Percentiles rank a stretch among this genome's conserved stretches.
phyloP scores from a whole-genome alignment of 2,113 vertebrate species.

The Gasterosteus aculeatus region DNA sequence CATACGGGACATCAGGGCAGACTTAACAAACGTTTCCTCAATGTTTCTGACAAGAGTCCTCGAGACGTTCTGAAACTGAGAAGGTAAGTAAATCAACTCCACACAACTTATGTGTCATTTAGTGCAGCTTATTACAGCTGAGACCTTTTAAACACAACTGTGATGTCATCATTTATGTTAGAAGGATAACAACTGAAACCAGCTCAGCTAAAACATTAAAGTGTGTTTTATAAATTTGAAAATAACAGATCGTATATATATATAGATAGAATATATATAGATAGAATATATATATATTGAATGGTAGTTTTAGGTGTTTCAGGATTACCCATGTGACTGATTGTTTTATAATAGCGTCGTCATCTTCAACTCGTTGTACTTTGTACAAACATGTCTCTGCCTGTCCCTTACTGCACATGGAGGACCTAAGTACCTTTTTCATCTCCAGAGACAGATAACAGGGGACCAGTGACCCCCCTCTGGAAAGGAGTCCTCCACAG shows the following conservation, averaged over 20 bases:
- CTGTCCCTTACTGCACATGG: background rate
- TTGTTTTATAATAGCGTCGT: background rate
- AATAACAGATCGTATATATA: background rate
- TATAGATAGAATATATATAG: background rate
- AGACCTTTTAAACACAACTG: background rate
- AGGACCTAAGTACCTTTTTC: background rate
- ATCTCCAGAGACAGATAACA: conserved; percentile 1
- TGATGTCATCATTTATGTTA: background rate
- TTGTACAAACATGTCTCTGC: background rate
- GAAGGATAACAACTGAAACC: background rate
- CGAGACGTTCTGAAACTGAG: background rate
- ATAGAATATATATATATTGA: background rate
- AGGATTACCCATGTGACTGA: background rate
- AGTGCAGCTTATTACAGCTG: background rate
- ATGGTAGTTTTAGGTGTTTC: background rate
- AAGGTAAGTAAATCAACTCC: background rate
- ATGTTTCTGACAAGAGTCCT: background rate
- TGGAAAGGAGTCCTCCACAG: background rate
- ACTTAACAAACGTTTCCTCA: background rate
- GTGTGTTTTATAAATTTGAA: background rate
- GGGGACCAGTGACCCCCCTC: conserved; percentile 2
- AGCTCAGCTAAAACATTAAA: background rate
- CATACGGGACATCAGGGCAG: background rate
- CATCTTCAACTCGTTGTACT: background rate
- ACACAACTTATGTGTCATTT: background rate